Percentiles rank a stretch among this genome's conserved stretches.
Evolutionary conservation across 1,140 invertebrate species (phyloP).

Genomic region (Bombus picipes): DNA sequence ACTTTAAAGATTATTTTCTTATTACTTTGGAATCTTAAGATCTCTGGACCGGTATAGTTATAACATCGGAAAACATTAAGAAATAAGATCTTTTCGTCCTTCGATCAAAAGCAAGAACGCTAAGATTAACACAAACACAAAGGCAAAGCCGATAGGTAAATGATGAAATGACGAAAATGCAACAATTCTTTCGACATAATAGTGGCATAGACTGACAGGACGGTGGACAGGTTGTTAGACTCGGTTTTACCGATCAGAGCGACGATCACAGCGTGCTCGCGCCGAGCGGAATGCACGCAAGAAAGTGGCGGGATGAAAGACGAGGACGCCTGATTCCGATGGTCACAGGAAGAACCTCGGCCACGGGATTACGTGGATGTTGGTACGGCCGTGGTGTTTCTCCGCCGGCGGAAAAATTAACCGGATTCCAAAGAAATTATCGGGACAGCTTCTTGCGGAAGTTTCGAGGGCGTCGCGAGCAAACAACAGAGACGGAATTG

Average conservation of each 20-base stretch:
- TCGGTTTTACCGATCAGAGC: constrained; percentile 26
- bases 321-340: constrained; percentile 41
- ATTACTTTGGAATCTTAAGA: too few species aligned
- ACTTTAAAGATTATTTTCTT: too few species aligned
- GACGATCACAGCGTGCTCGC: background rate
- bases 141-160: too few species aligned
- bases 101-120: too few species aligned
- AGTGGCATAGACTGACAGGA: background rate
- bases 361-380: constrained; percentile 51
- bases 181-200: background rate
- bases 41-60: too few species aligned
- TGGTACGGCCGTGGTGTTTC: background rate
- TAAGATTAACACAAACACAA: too few species aligned
- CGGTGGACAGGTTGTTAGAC: background rate
- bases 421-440: constrained; percentile 49
- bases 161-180: too few species aligned
- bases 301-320: constrained; percentile 51
- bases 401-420: constrained; percentile 27
- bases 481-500: constrained; percentile 10
- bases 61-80: too few species aligned
- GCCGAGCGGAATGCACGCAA: constrained; percentile 36
- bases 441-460: constrained; percentile 40
- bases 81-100: too few species aligned
- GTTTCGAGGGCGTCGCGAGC: constrained; percentile 15
- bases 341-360: constrained; percentile 43